Base-by-base conservation (phyloP, 2,797 vertebrate species). In the Notoglanidium macrostoma region DNA sequence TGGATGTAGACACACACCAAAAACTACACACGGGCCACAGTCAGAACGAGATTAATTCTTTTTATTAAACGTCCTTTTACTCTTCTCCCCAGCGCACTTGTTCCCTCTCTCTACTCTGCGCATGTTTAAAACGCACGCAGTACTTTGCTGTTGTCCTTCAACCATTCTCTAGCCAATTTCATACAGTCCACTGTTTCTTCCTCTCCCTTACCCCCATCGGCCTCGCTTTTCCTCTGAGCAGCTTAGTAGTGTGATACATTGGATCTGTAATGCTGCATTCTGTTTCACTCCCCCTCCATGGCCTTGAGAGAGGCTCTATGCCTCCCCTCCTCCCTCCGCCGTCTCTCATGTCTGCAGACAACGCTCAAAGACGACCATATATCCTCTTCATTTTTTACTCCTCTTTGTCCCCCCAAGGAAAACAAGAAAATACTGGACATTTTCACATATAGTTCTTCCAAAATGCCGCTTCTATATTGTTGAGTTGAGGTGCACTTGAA, bases 301-400 rank as follows among this genome's bases (percentile, higher is more conserved):
- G 94, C 95, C 95, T 95, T 95, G 94, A 93, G 92, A 93, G 92
- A 92, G 93, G 90, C 93, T 87, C 84, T 74, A 61, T 74, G 63
- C 91, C 88, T 89, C 91, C 91, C 72, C 89, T 84, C 89, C 87
- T 84, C 90, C 89, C 67, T 61, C 85, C 86, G 76, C 29, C 91
- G 88, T 87, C 90, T 91, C 90, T 82, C 89, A 90, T 86, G 89
- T 83, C 90, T 86, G 85, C 78, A 85, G 86, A 89, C 88, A 88
- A 83, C 88, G 81, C 59, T 86, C 86, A 89, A 85, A 89, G 85
- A 77, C 85, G 81, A 80, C 82, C 74, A 87, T 84, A 68, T 67
- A 68, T 40, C 49, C 40, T 70, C 59, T 83, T 84, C 40, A 55
- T 74, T 81, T 68, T 49, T 49, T 67, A 72, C 44, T 4, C 74